Percentiles rank a stretch among this genome's conserved stretches.
Evolutionary conservation across 2,797 vertebrate species (phyloP).

Genomic region (Amphiprion clarkii): DNA sequence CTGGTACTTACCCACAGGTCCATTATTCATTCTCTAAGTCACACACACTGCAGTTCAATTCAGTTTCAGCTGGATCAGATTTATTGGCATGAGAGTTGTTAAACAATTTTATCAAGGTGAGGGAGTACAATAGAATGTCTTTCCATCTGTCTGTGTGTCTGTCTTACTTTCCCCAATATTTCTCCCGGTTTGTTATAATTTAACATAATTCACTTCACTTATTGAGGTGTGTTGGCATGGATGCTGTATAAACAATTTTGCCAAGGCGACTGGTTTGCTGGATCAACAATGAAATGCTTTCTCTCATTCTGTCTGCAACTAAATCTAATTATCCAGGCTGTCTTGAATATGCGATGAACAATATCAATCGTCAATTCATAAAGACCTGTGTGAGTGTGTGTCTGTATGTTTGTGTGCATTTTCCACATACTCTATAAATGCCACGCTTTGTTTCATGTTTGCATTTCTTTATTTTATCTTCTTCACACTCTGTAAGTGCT

Average conservation of each 20-base stretch:
- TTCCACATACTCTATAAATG: background rate
- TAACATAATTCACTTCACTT: slow-evolving; percentile 45
- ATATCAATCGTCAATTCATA: background rate
- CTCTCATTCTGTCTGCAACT: slow-evolving; percentile 21
- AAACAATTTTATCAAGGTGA: slow-evolving; percentile 29
- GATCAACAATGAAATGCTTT: slow-evolving; percentile 36
- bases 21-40: slow-evolving; percentile 28
- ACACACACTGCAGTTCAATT: slow-evolving; percentile 17
- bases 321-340: slow-evolving; percentile 31
- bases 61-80: slow-evolving; percentile 35
- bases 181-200: slow-evolving; percentile 46
- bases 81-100: slow-evolving; percentile 37
- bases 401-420: background rate
- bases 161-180: slow-evolving; percentile 6
- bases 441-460: background rate
- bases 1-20: slow-evolving; percentile 3
- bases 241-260: slow-evolving; percentile 28
- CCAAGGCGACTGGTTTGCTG: slow-evolving; percentile 3
- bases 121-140: slow-evolving; percentile 10
- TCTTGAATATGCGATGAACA: slow-evolving; percentile 31
- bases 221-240: slow-evolving; percentile 23
- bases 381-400: background rate
- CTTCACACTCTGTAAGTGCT: background rate
- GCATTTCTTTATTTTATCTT: background rate
- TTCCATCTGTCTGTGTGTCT: slow-evolving; percentile 10